Evolutionary conservation across 1,140 invertebrate genomes (phyloP), one percentile per base, ranked within the genome.

Genomic region (Holcopasites calliopsidis): DNA sequence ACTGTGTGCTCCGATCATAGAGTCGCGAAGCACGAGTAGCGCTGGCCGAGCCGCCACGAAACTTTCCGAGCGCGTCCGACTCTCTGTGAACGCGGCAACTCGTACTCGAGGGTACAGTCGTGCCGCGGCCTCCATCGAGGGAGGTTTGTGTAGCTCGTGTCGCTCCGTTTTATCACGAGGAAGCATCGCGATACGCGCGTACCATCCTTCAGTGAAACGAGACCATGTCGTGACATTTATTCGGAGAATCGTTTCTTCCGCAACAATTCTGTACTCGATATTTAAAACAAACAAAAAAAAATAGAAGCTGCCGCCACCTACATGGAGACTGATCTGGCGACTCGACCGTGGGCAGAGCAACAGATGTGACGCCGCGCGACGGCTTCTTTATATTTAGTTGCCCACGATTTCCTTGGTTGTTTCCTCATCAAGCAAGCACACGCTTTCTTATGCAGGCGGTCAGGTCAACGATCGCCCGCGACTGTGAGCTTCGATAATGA

Each of bases 41-140:
- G 57, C 11, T 31, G 1, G 21, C 70, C 84, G 86, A 83, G 33
- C 5, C 5, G 1, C 1, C 31, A 61, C 87, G 88, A 88, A 33
- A 11, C 1, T 10, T 2, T 8, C 65, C 90, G 90, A 86, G 55
- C 21, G 0, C 0, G 3, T 6, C 82, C 88, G 89, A 89, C 40
- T 16, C 5, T 8, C 4, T 3, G 50, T 86, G 81, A 86, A 89
- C 89, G 89, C 89, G 88, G 84, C 88, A 89, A 89, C 83, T 79
- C 62, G 61, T 62, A 75, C 83, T 75, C 85, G 83, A 88, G 85
- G 79, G 85, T 85, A 87, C 88, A 91, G 90, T 91, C 85, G 85
- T 88, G 88, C 87, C 90, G 90, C 89, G 88, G 88, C 89, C 85
- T 90, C 83, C 84, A 75, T 79, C 71, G 79, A 77, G 85, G 85